Evolutionary conservation across 1,140 invertebrate species (phyloP).

Genomic region (Gonatopus flavifemur): DNA sequence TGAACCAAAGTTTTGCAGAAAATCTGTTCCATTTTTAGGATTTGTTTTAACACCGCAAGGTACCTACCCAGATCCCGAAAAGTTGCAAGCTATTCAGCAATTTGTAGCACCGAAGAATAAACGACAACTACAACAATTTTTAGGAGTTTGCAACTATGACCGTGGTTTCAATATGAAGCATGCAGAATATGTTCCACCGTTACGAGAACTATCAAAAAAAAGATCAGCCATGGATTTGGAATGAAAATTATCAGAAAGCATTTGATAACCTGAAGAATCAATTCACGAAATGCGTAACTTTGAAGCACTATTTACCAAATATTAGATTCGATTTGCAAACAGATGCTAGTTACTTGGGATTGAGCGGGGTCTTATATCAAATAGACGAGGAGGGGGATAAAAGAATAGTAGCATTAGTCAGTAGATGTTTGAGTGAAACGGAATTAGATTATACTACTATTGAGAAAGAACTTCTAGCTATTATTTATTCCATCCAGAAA

Average conservation of each 20-base stretch:
- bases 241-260: background rate
- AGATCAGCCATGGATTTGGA: conserved; percentile 1
- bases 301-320: background rate
- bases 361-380: too few relatives aligned
- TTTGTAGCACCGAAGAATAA: background rate
- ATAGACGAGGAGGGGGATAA: too few relatives aligned
- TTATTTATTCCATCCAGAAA: too few relatives aligned
- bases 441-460: too few relatives aligned
- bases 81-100: background rate
- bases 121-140: conserved; percentile 4
- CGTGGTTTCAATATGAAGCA: background rate
- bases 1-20: conserved; percentile 18
- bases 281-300: background rate
- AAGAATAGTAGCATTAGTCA: too few relatives aligned
- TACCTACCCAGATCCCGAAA: background rate
- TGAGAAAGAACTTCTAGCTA: too few relatives aligned
- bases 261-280: background rate
- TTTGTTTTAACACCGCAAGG: conserved; percentile 7
- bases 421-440: too few relatives aligned
- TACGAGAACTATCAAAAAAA: background rate
- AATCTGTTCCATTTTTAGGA: conserved; percentile 18
- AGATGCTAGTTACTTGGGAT: too few relatives aligned
- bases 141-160: background rate
- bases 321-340: too few relatives aligned
- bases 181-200: background rate